Evolutionary conservation across 2,888 invertebrate species (phyloP).

Genomic region (Helobdella robusta): DNA sequence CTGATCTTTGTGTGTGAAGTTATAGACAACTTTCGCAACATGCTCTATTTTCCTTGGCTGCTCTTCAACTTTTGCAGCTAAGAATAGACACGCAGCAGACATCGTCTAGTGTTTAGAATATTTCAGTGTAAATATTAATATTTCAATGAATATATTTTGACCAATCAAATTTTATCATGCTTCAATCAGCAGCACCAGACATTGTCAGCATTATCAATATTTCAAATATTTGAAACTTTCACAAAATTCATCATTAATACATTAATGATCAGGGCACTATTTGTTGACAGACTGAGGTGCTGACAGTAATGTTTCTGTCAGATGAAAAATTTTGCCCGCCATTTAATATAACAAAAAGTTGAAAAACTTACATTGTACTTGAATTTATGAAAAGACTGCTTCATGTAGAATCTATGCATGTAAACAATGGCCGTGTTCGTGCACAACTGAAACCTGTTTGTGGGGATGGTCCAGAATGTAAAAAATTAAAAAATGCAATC

Average conservation of each 20-base stretch:
- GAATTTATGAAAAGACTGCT: constrained; percentile 90
- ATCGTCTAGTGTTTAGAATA: no score
- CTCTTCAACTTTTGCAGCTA: constrained; percentile 97
- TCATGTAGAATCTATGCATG: constrained; percentile 98
- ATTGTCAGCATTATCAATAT: not conserved
- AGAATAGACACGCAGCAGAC: constrained; percentile 84
- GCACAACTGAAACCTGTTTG: constrained; percentile 80
- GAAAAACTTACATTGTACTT: constrained; percentile 43
- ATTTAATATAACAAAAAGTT: not conserved
- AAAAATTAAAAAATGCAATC: no score
- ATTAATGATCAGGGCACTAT: not conserved
- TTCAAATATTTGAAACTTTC: not conserved
- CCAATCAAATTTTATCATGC: no score
- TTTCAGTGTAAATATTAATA: no score
- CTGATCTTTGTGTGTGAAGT: constrained; percentile 61
- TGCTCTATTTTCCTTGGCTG: constrained; percentile 94
- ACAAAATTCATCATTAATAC: not conserved
- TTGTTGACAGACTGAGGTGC: not conserved
- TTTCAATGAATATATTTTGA: no score
- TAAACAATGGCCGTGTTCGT: constrained; percentile 98
- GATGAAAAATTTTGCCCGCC: not conserved
- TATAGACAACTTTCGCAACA: constrained; percentile 81
- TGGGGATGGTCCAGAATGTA: no score
- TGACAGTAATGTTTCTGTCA: not conserved
- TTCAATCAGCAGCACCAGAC: not conserved